Evolutionary conservation across 2,797 vertebrate genomes (phyloP).

Genomic region (Cuculus canorus): DNA sequence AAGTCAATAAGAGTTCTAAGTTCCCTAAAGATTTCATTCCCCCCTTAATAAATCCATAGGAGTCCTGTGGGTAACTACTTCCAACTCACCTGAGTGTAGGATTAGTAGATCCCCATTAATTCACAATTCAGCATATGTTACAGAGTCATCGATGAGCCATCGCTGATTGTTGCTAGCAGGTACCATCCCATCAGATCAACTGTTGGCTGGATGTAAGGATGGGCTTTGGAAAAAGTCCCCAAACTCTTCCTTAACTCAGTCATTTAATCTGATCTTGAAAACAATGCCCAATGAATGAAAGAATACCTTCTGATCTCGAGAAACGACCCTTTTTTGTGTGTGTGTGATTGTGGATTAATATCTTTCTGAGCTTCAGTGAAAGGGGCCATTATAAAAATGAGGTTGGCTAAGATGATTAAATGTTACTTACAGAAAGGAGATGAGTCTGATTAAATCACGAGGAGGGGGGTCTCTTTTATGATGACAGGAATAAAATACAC

Average conservation of each 20-base stretch:
- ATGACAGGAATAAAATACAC: slow-evolving; percentile 41
- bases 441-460: slow-evolving; percentile 74
- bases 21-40: accelerated
- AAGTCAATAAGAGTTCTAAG: neutral
- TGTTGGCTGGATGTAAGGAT: neutral
- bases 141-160: accelerated
- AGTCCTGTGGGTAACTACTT: neutral
- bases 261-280: slow-evolving; percentile 33
- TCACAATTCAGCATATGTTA: accelerated
- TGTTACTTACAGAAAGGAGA: slow-evolving; percentile 85
- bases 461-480: neutral
- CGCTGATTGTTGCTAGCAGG: neutral
- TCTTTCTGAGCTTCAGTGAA: slow-evolving; percentile 54
- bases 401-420: slow-evolving; percentile 83
- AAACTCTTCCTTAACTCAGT: neutral
- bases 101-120: neutral
- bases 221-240: neutral
- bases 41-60: neutral
- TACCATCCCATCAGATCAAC: neutral
- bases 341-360: slow-evolving; percentile 33
- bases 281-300: slow-evolving; percentile 47
- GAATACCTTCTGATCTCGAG: slow-evolving; percentile 1
- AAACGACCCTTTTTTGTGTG: neutral
- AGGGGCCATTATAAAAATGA: slow-evolving; percentile 77
- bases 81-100: neutral